Base-by-base conservation (phyloP, 2,113 vertebrate genomes). In the Corythaeola cristata region DNA sequence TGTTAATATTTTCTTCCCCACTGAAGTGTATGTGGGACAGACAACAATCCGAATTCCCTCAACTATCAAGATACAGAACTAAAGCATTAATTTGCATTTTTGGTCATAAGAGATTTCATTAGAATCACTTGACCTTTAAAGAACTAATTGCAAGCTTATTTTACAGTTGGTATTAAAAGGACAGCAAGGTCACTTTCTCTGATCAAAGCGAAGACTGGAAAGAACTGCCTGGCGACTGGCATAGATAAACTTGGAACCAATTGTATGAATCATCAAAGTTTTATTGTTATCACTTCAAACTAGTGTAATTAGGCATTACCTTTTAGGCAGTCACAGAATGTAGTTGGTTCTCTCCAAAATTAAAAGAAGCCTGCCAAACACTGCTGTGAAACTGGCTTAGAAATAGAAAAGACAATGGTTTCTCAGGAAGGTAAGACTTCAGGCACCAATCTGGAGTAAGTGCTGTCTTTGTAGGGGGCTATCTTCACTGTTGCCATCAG, bases 101-200 rank as follows among this genome's bases (percentile, higher is more conserved):
- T 90, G 59, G 73, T 94, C 92, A 77, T 95, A 84, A 88, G 95
- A 96, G 90, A 90, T 93, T 96, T 92, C 86, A 85, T 88, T 93
- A 92, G 86, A 92, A 82, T 91, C 76, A 94, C 58, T 95, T 97
- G 90, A 96, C 97, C 92, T 96, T 97, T 95, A 76, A 78, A 89
- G 89, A 87, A 91, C 69, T 95, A 96, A 96, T 95, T 95, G 96
- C 58, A 78, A 90, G 75, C 72, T 84, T 88, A 85, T 92, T 94
- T 96, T 96, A 86, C 74, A 81, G 56, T 60, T 91, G 53, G 13
- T 74, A 82, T 95, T 93, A 87, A 93, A 88, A 87, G 86, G 92
- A 90, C 83, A 88, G 68, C 50, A 88, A 92, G 95, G 95, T 96
- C 91, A 90, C 77, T 94, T 96, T 93, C 45, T 92, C 55, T 89